Evolutionary conservation across 37 sponge, comb jelly and placozoan species (phyloP).

Genomic region (Cliona cf. orientalis): DNA sequence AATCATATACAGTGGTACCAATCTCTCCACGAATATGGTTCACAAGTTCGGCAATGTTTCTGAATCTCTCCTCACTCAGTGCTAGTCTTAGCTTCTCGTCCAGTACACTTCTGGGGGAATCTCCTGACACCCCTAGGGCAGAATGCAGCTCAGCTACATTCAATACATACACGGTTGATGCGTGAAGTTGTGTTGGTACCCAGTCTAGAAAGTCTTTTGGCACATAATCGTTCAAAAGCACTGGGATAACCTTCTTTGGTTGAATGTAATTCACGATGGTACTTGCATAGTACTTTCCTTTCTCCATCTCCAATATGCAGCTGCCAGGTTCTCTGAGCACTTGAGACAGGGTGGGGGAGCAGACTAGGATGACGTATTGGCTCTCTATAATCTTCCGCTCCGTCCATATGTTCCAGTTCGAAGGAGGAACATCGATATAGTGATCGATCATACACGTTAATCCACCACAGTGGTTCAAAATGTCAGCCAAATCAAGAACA

Average conservation of each 20-base stretch:
- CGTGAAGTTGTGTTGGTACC: conserved; percentile 1
- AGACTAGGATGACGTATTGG: conserved; percentile 25
- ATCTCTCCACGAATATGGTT: not conserved
- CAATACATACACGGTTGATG: not conserved
- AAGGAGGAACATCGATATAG: conserved; percentile 1
- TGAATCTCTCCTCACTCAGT: not conserved
- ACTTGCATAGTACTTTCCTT: conserved; percentile 9
- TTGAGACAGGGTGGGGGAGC: conserved; percentile 7
- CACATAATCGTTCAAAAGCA: conserved; percentile 23
- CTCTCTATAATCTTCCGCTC: conserved; percentile 26
- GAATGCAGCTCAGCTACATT: not conserved
- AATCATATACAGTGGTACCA: not conserved
- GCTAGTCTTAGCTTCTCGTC: not conserved
- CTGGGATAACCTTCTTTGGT: conserved; percentile 42
- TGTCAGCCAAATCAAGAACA: conserved; percentile 21
- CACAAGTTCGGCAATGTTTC: not conserved
- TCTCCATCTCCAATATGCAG: conserved; percentile 1
- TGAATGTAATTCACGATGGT: conserved; percentile 10
- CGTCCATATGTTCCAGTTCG: conserved; percentile 44
- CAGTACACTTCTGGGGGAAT: not conserved
- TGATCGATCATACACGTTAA: conserved; percentile 1
- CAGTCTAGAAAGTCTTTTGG: not conserved
- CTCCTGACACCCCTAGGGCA: not conserved
- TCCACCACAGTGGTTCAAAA: conserved; percentile 14
- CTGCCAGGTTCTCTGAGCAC: not conserved